Conservation (phyloP, 2,113 vertebrate species). For the Cryptoleucopteryx plumbea region DNA sequence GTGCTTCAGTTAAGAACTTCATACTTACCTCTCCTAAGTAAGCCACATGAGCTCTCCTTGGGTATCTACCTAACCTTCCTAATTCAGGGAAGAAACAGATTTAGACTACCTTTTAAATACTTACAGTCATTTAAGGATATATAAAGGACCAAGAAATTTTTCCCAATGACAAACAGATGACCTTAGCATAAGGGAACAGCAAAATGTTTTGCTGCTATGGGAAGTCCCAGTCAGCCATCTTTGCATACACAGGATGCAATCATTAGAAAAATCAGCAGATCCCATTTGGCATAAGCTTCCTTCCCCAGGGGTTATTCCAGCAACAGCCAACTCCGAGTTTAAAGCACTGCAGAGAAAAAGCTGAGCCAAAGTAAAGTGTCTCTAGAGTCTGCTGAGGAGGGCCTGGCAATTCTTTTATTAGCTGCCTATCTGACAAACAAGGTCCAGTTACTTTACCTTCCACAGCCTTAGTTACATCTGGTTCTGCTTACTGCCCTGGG, state of each 20-base stretch:
- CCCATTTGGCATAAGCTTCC: background rate
- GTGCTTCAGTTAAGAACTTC: background rate
- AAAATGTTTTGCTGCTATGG: background rate
- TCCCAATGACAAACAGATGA: background rate
- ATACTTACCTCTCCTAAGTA: background rate
- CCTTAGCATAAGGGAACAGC: background rate
- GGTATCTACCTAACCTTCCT: background rate
- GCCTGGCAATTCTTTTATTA: background rate
- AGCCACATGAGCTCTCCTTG: background rate
- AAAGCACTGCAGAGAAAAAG: background rate
- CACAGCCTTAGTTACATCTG: background rate
- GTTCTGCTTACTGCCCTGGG: background rate
- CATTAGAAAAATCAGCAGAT: background rate
- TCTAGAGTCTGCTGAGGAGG: background rate
- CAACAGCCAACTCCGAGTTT: background rate
- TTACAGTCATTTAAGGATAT: background rate
- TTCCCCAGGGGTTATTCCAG: background rate
- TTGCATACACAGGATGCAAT: background rate
- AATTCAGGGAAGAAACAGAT: background rate
- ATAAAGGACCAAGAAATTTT: background rate
- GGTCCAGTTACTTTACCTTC: background rate
- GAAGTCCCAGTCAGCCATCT: background rate
- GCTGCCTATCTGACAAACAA: background rate
- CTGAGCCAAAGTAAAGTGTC: background rate
- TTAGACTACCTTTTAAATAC: background rate